A percentile compares a stretch with the other conserved stretches of the same genome.
phyloP scores from a whole-genome alignment of 2,113 vertebrate species.

The Gasterosteus aculeatus region DNA sequence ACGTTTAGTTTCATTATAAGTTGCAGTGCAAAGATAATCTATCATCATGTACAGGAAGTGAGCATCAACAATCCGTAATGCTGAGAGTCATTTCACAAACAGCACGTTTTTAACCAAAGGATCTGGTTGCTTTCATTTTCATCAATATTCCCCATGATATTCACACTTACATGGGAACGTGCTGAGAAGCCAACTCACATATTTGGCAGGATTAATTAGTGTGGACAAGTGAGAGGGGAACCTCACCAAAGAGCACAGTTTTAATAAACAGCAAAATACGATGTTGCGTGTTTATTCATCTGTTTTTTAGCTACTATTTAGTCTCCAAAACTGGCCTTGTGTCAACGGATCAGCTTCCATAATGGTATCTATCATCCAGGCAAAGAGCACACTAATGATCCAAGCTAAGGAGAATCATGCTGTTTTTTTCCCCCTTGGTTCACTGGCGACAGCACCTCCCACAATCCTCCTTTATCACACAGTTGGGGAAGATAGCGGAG shows the following conservation, averaged over 20 bases:
- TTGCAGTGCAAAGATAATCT: slow-evolving; percentile 18
- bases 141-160: neutral
- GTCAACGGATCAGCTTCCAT: slow-evolving; percentile 48
- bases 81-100: slow-evolving; percentile 10
- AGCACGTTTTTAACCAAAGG: neutral
- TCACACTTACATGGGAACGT: neutral
- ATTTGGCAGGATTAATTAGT: slow-evolving; percentile 41
- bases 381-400: slow-evolving; percentile 67
- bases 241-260: neutral
- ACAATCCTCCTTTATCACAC: slow-evolving; percentile 73
- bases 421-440: slow-evolving; percentile 55
- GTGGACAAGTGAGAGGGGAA: neutral
- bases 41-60: slow-evolving; percentile 16
- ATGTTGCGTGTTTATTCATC: slow-evolving; percentile 1
- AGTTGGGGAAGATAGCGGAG: slow-evolving; percentile 59
- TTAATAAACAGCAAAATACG: neutral
- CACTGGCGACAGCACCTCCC: slow-evolving; percentile 60
- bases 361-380: slow-evolving; percentile 59
- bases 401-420: slow-evolving; percentile 57
- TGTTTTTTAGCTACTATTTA: slow-evolving; percentile 6
- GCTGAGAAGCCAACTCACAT: neutral
- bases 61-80: slow-evolving; percentile 15
- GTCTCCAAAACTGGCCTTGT: slow-evolving; percentile 31
- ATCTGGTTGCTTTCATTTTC: neutral
- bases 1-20: slow-evolving; percentile 34